These are phyloP conservation scores for Megalonaias nervosa DNA, from an alignment of 1,140 invertebrate genomes.

Conservation along the genomic window DNA sequence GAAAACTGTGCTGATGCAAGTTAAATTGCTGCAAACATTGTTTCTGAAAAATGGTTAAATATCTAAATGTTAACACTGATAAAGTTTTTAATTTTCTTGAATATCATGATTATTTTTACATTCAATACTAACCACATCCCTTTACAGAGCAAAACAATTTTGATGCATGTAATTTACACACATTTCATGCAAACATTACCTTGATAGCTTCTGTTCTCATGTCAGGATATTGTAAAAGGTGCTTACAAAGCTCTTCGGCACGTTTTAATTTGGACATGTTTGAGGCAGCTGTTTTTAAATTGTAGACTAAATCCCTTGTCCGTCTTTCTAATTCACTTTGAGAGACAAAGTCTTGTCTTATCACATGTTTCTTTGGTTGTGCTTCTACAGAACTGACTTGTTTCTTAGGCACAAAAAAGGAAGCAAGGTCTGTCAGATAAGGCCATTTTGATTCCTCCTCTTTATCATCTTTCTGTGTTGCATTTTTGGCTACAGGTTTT, in stretches of 20 bases:
- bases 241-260: slow-evolving; percentile 79
- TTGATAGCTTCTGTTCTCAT: slow-evolving; percentile 81
- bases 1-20: too few relatives aligned
- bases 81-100: not conserved
- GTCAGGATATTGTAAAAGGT: slow-evolving; percentile 82
- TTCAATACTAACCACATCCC: not conserved
- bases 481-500: too few relatives aligned
- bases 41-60: not conserved
- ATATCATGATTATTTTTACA: not conserved
- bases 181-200: slow-evolving; percentile 66
- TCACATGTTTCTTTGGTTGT: not conserved
- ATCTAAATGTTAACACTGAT: not conserved
- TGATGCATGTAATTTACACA: slow-evolving; percentile 8
- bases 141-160: not conserved
- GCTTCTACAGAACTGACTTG: too few relatives aligned
- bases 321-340: slow-evolving; percentile 61
- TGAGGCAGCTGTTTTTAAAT: slow-evolving; percentile 77
- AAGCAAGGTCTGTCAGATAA: too few relatives aligned
- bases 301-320: slow-evolving; percentile 79
- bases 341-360: slow-evolving; percentile 46
- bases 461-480: too few relatives aligned
- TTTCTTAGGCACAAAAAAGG: too few relatives aligned
- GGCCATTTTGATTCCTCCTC: too few relatives aligned
- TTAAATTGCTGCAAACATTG: not conserved
- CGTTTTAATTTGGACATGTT: slow-evolving; percentile 75